A percentile compares a stretch with the other conserved stretches of the same genome.
These are phyloP conservation scores for Timandra comae DNA, from an alignment of 2,888 invertebrate species.

Conservation along the genomic window DNA sequence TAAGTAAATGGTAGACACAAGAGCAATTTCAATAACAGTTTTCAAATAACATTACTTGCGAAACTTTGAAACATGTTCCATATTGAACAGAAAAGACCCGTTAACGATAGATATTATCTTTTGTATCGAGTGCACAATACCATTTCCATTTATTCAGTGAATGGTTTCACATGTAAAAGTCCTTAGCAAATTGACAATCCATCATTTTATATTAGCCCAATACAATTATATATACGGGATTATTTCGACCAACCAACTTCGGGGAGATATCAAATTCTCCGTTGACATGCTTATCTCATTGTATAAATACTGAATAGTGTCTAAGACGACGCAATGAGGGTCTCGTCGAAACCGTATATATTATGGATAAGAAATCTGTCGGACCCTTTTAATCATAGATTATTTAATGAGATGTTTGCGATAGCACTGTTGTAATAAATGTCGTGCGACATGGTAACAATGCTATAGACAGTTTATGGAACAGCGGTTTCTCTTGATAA, in stretches of 20 bases:
- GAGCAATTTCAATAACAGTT: too few species aligned
- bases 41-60: too few species aligned
- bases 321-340: slow-evolving; percentile 26
- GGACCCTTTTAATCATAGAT: slow-evolving; percentile 34
- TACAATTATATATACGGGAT: neutral
- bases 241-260: neutral
- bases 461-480: slow-evolving; percentile 63
- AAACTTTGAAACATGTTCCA: too few species aligned
- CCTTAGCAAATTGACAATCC: neutral
- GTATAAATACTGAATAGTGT: slow-evolving; percentile 27
- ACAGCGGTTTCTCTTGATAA: slow-evolving; percentile 54
- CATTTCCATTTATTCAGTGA: neutral
- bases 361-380: slow-evolving; percentile 33
- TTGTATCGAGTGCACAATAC: neutral
- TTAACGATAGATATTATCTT: neutral
- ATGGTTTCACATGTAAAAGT: neutral
- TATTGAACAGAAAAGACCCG: too few species aligned
- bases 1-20: too few species aligned
- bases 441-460: slow-evolving; percentile 62
- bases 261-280: slow-evolving; percentile 4
- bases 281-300: slow-evolving; percentile 30
- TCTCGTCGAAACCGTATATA: slow-evolving; percentile 23
- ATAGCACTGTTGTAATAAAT: slow-evolving; percentile 56
- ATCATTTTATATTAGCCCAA: neutral
- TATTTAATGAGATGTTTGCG: slow-evolving; percentile 46